A percentile compares a stretch with the other conserved stretches of the same genome.
phyloP scores from a whole-genome alignment of 2,797 vertebrate species.

The Ctenochaetus hawaiiensis region DNA sequence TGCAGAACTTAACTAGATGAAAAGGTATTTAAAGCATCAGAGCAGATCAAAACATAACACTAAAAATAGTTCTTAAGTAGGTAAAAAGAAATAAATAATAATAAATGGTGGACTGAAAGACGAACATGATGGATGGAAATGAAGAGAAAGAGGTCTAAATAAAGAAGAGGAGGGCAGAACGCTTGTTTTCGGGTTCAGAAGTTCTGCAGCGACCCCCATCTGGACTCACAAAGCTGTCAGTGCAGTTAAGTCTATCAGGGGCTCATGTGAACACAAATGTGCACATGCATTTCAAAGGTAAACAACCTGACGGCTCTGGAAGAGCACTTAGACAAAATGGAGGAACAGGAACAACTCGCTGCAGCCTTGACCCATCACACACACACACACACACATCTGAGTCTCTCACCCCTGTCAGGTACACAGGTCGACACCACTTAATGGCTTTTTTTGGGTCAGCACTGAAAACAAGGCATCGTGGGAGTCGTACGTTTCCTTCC shows the following conservation, averaged over 20 bases:
- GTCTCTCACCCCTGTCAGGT: conserved; percentile 55
- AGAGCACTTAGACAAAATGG: conserved; percentile 66
- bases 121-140: background rate
- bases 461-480: conserved; percentile 67
- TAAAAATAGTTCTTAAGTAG: background rate
- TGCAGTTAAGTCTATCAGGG: conserved; percentile 49
- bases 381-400: conserved; percentile 32
- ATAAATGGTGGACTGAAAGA: background rate
- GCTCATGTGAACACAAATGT: conserved; percentile 40
- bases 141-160: background rate
- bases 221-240: conserved; percentile 30
- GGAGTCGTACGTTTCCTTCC: conserved; percentile 76
- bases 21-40: background rate
- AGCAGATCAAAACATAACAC: too few species aligned
- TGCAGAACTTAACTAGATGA: background rate
- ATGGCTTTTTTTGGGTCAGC: conserved; percentile 74
- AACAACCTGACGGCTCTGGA: conserved; percentile 71
- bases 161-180: background rate
- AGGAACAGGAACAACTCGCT: conserved; percentile 40
- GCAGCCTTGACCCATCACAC: conserved; percentile 58
- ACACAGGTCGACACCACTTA: conserved; percentile 52
- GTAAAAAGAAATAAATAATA: background rate
- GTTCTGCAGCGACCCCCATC: conserved; percentile 36
- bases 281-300: conserved; percentile 54
- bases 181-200: conserved; percentile 56